A percentile compares a stretch with the other conserved stretches of the same genome.
Conservation (phyloP, 2,888 invertebrate species). For the Sycophila texana region DNA sequence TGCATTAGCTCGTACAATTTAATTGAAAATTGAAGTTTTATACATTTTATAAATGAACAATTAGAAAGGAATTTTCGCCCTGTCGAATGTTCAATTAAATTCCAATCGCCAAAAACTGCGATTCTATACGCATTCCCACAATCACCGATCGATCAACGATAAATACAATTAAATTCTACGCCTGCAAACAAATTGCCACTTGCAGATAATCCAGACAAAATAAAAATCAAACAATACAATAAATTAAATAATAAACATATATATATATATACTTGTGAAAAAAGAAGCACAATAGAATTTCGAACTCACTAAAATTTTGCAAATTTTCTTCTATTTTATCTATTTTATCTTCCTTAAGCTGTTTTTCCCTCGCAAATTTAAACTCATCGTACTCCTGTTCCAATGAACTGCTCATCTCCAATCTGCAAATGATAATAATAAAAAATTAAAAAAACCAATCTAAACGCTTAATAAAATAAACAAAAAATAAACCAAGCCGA, state of each 20-base stretch:
- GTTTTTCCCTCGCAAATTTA: conserved; percentile 64
- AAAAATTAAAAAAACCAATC: conserved; percentile 1
- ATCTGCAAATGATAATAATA: conserved; percentile 64
- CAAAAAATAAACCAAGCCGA: no score
- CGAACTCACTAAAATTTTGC: conserved; percentile 66
- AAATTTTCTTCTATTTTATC: conserved; percentile 63
- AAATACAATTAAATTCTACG: no score
- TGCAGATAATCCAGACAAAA: no score
- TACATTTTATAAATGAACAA: no score
- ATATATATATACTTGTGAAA: not conserved
- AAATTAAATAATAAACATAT: not conserved
- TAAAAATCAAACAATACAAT: not conserved
- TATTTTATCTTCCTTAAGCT: conserved; percentile 59
- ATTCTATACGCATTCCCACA: no score
- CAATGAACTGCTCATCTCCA: conserved; percentile 75
- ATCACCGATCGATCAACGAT: no score
- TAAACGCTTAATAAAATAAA: conserved; percentile 3
- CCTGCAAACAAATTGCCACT: no score
- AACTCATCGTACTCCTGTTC: conserved; percentile 72
- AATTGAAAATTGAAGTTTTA: no score
- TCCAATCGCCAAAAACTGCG: no score
- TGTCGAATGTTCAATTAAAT: no score
- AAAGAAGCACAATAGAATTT: conserved; percentile 2
- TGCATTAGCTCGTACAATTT: no score
- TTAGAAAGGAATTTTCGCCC: no score